These are phyloP conservation scores for Dromas ardeola DNA, from an alignment of 2,113 vertebrate genomes.

Conservation along the genomic window DNA sequence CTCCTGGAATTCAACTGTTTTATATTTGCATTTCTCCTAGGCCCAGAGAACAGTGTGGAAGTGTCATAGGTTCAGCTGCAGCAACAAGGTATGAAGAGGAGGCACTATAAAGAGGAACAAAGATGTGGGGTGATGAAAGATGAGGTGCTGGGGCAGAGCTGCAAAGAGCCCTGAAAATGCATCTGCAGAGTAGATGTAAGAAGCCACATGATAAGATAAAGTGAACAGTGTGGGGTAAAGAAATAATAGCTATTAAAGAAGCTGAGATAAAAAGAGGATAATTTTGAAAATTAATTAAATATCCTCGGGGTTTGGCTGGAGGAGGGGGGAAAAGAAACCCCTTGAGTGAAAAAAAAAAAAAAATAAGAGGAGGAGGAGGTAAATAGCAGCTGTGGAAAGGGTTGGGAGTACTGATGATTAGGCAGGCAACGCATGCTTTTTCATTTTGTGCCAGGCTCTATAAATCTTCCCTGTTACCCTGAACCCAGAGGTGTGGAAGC, in stretches of 20 bases:
- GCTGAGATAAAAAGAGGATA: conserved; percentile 34
- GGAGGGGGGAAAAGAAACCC: background rate
- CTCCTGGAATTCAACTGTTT: conserved; percentile 30
- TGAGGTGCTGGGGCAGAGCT: background rate
- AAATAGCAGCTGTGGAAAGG: conserved; percentile 50
- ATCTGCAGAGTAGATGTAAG: conserved; percentile 20
- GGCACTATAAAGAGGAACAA: conserved; percentile 10
- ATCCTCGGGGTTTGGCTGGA: background rate
- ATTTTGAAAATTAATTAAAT: conserved; percentile 59
- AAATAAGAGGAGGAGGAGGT: background rate
- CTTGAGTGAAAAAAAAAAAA: background rate
- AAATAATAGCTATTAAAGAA: conserved; percentile 34
- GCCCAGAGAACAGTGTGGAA: background rate
- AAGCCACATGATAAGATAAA: conserved; percentile 60
- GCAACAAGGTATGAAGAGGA: conserved; percentile 12
- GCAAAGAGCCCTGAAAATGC: background rate
- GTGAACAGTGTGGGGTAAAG: conserved; percentile 8
- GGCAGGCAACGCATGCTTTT: background rate
- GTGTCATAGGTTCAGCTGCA: background rate
- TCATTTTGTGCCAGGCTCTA: conserved; percentile 31
- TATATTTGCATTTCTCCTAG: background rate
- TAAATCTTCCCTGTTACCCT: conserved; percentile 23
- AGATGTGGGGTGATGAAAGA: conserved; percentile 13
- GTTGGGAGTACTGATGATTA: background rate
- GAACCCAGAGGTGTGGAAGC: conserved; percentile 18